A percentile compares a stretch with the other conserved stretches of the same genome.
phyloP scores from a whole-genome alignment of 2,797 vertebrate species.

The Microctenopoma lineatum region DNA sequence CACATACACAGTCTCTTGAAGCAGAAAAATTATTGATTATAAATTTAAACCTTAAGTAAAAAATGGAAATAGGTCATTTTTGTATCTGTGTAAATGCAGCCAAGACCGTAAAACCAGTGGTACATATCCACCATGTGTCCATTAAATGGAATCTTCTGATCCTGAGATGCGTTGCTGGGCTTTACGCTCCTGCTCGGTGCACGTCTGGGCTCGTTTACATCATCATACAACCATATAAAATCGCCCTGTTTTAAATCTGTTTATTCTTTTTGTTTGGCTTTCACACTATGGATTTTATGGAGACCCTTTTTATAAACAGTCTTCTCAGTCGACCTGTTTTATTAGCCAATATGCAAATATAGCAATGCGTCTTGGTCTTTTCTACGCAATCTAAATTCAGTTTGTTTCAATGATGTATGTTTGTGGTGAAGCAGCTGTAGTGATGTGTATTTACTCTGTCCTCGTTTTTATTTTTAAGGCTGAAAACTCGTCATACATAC shows the following conservation, averaged over 20 bases:
- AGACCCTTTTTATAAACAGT: slow-evolving; percentile 41
- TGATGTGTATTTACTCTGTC: slow-evolving; percentile 25
- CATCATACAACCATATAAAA: background rate
- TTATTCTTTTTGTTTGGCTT: slow-evolving; percentile 3
- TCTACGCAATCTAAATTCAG: slow-evolving; percentile 22
- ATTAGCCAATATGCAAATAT: no score
- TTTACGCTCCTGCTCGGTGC: slow-evolving; percentile 6
- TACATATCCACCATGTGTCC: background rate
- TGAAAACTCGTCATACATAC: slow-evolving; percentile 19
- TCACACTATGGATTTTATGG: slow-evolving; percentile 57
- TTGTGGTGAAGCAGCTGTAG: slow-evolving; percentile 30
- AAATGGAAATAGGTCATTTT: background rate
- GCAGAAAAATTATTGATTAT: background rate
- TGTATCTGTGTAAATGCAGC: slow-evolving; percentile 39
- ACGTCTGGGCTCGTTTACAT: background rate
- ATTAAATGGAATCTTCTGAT: background rate
- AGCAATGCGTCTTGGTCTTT: slow-evolving; percentile 13
- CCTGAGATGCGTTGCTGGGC: slow-evolving; percentile 5
- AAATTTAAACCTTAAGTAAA: background rate
- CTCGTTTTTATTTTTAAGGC: slow-evolving; percentile 17
- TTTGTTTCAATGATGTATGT: slow-evolving; percentile 36
- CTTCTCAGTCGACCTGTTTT: no score
- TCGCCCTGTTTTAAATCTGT: slow-evolving; percentile 27
- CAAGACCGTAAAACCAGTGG: slow-evolving; percentile 2
- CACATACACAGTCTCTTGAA: background rate